phyloP scores from a whole-genome alignment of 2,888 invertebrate species.

The Baronia brevicornis region DNA sequence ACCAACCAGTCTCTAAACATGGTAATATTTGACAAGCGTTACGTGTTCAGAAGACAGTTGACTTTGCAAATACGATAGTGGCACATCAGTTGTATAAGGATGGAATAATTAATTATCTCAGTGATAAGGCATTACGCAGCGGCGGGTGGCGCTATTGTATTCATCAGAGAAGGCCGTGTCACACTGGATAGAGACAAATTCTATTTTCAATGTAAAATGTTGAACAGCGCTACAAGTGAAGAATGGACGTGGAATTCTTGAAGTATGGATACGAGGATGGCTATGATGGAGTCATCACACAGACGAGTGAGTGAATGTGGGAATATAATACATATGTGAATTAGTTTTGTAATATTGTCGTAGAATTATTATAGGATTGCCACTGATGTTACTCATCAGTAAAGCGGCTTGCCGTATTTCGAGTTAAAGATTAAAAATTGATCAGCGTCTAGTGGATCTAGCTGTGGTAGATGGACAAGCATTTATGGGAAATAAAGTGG shows the following conservation, averaged over 20 bases:
- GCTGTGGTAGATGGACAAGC: too few relatives aligned
- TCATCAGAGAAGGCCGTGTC: too few relatives aligned
- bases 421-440: too few relatives aligned
- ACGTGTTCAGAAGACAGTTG: slow-evolving; percentile 8
- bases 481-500: too few relatives aligned
- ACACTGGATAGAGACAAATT: too few relatives aligned
- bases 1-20: slow-evolving; percentile 1
- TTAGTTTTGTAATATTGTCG: too few relatives aligned
- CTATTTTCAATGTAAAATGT: slow-evolving; percentile 1
- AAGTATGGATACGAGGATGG: slow-evolving; percentile 50
- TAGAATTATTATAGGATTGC: too few relatives aligned
- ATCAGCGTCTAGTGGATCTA: too few relatives aligned
- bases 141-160: neutral
- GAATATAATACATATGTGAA: too few relatives aligned
- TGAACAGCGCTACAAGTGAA: neutral
- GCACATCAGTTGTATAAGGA: slow-evolving; percentile 19
- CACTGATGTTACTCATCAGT: too few relatives aligned
- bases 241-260: slow-evolving; percentile 56
- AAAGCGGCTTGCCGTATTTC: too few relatives aligned
- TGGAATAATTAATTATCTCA: slow-evolving; percentile 18
- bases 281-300: slow-evolving; percentile 45
- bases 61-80: slow-evolving; percentile 14
- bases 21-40: slow-evolving; percentile 7
- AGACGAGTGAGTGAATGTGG: slow-evolving; percentile 50
- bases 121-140: slow-evolving; percentile 16